These are phyloP conservation scores for Oncorhynchus mykiss DNA, from an alignment of 2,113 vertebrate species.

Conservation along the genomic window DNA sequence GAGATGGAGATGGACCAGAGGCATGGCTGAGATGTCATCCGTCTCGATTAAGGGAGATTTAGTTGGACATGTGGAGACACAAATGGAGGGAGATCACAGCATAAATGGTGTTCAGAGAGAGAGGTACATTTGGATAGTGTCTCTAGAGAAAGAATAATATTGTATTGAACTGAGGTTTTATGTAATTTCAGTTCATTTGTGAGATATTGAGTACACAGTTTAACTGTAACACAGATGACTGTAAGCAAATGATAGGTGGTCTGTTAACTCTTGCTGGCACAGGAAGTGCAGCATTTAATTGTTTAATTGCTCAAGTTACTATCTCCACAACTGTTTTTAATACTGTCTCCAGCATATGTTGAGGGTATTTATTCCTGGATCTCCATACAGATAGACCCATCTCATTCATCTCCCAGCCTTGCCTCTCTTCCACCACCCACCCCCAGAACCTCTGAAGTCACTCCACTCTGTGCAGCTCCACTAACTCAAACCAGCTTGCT, in stretches of 20 bases:
- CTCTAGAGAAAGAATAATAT: too few relatives aligned
- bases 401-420: not conserved
- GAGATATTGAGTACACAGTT: too few relatives aligned
- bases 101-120: too few relatives aligned
- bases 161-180: too few relatives aligned
- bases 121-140: too few relatives aligned
- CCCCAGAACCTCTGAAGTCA: not conserved
- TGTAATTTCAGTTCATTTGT: too few relatives aligned
- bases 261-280: too few relatives aligned
- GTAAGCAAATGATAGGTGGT: too few relatives aligned
- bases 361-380: not conserved
- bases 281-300: too few relatives aligned
- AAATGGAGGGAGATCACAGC: not conserved
- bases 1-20: not conserved
- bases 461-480: not conserved
- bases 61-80: not conserved
- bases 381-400: not conserved
- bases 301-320: too few relatives aligned
- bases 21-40: not conserved
- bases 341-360: not conserved
- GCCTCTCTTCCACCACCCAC: not conserved
- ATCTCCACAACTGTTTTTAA: too few relatives aligned
- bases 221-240: too few relatives aligned
- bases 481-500: slow-evolving; percentile 9
- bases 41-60: not conserved